Evolutionary conservation across 2,797 vertebrate species (phyloP).

Genomic region (Chelon labrosus): DNA sequence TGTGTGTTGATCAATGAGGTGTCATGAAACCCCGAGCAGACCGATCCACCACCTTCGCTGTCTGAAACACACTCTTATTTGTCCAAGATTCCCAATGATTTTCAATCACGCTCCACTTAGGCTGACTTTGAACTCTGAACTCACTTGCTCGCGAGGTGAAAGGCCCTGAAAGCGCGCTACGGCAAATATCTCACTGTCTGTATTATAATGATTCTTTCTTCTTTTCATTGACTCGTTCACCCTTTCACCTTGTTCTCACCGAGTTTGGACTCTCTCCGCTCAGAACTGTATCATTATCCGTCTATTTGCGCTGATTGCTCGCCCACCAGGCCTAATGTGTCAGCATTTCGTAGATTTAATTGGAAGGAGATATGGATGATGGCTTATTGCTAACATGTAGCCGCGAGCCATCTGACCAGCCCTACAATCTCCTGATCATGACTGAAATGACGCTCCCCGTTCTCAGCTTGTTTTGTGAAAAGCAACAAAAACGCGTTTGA

Average conservation of each 20-base stretch:
- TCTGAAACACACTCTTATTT: constrained; percentile 44
- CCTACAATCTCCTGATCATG: constrained; percentile 68
- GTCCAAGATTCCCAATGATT: constrained; percentile 64
- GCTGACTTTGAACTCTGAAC: constrained; percentile 84
- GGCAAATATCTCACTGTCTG: constrained; percentile 52
- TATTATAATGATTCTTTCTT: constrained; percentile 71
- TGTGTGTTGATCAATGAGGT: constrained; percentile 59
- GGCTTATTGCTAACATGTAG: constrained; percentile 62
- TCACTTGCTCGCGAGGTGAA: constrained; percentile 55
- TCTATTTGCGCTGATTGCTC: constrained; percentile 72
- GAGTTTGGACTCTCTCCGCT: constrained; percentile 39
- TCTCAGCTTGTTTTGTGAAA: constrained; percentile 60
- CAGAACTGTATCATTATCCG: constrained; percentile 67
- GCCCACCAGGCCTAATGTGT: constrained; percentile 70
- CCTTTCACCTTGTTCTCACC: constrained; percentile 73
- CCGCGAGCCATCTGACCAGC: constrained; percentile 55
- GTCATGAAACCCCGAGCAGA: constrained; percentile 22
- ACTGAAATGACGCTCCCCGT: constrained; percentile 66
- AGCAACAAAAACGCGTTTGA: constrained; percentile 56
- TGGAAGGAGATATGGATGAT: constrained; percentile 70
- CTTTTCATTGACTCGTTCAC: constrained; percentile 74
- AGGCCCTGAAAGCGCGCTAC: constrained; percentile 57
- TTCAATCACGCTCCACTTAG: constrained; percentile 74
- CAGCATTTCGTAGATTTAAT: constrained; percentile 79
- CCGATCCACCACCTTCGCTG: constrained; percentile 12